Percentiles rank a stretch among this genome's conserved stretches.
Conservation (phyloP, 2,113 vertebrate species). For the Archilochus colubris region DNA sequence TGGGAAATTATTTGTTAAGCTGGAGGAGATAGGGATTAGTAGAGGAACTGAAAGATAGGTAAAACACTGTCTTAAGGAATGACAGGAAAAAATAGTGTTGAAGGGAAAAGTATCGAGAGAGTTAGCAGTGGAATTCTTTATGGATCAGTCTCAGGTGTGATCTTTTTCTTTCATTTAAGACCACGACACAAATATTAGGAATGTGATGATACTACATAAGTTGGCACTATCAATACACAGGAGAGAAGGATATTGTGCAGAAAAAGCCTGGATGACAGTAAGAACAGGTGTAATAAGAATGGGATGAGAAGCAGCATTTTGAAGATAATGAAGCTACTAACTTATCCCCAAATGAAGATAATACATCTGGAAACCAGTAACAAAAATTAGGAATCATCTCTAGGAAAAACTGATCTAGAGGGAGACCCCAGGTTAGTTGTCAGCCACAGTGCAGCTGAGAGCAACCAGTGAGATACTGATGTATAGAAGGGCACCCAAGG, state of each 20-base stretch:
- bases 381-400: constrained; percentile 28
- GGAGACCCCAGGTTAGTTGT: not conserved
- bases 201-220: not conserved
- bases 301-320: constrained; percentile 16
- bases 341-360: constrained; percentile 24
- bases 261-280: constrained; percentile 23
- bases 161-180: constrained; percentile 34
- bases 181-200: constrained; percentile 21
- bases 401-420: constrained; percentile 12
- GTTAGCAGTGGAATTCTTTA: constrained; percentile 42
- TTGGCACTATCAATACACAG: constrained; percentile 1
- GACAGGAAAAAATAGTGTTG: constrained; percentile 47
- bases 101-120: not conserved
- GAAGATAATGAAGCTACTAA: constrained; percentile 38
- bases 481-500: not conserved
- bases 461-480: not conserved
- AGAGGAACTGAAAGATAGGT: constrained; percentile 49
- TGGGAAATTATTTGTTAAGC: constrained; percentile 64
- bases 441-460: not conserved
- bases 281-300: not conserved
- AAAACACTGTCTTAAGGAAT: constrained; percentile 31
- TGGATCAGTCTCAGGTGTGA: constrained; percentile 16
- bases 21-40: constrained; percentile 64
- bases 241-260: constrained; percentile 18
- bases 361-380: constrained; percentile 47